These are phyloP conservation scores for Emmelina monodactyla DNA, from an alignment of 2,888 invertebrate species.

Conservation along the genomic window DNA sequence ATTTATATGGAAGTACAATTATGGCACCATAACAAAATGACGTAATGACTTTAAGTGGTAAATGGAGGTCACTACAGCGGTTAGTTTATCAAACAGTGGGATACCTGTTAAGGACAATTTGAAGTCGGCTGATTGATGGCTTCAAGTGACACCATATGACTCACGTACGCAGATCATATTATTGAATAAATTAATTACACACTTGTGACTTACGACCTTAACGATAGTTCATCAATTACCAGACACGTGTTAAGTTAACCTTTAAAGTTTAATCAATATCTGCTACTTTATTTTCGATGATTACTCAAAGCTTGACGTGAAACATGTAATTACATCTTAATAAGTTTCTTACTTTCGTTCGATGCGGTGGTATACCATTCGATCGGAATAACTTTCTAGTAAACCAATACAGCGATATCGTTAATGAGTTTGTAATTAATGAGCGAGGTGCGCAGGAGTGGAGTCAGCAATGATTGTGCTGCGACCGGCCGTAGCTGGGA, in stretches of 20 bases:
- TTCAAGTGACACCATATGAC: slow-evolving; percentile 4
- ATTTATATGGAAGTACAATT: slow-evolving; percentile 50
- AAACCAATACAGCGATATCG: neutral
- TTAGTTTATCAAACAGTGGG: slow-evolving; percentile 34
- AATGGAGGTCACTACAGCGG: slow-evolving; percentile 30
- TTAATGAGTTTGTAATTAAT: neutral
- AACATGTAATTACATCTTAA: no score
- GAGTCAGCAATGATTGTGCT: slow-evolving; percentile 21
- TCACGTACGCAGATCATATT: neutral
- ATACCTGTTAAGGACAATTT: slow-evolving; percentile 32
- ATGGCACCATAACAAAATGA: slow-evolving; percentile 36
- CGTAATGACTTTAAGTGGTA: slow-evolving; percentile 28
- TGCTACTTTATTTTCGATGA: no score
- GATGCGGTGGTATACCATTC: no score
- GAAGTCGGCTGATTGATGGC: slow-evolving; percentile 26
- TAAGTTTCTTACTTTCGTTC: no score
- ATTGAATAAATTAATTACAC: neutral
- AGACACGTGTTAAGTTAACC: neutral
- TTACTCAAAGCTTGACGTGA: no score
- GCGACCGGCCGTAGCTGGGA: slow-evolving; percentile 21
- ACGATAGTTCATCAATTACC: neutral
- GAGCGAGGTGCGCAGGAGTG: neutral
- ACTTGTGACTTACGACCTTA: no score
- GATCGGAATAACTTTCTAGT: neutral
- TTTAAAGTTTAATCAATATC: no score